Evolutionary conservation across 2,888 invertebrate species (phyloP).

Genomic region (Sesia apiformis): DNA sequence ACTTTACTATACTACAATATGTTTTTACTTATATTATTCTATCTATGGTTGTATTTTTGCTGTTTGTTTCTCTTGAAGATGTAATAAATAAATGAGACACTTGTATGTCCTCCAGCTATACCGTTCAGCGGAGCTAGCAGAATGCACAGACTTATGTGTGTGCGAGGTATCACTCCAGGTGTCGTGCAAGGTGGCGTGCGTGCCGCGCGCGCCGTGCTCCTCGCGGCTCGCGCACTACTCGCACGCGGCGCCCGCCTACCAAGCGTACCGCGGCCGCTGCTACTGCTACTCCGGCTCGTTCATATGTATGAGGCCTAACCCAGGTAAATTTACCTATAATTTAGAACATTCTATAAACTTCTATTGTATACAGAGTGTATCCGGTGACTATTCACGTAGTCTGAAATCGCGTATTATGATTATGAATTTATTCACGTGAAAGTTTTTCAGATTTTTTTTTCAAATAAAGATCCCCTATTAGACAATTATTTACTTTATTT

Average conservation of each 20-base stretch:
- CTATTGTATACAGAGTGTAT: no score
- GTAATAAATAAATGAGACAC: background rate
- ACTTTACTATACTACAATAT: no score
- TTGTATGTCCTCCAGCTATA: slow-evolving; percentile 76
- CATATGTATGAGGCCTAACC: slow-evolving; percentile 90
- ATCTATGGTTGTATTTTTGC: background rate
- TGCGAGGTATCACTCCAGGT: slow-evolving; percentile 85
- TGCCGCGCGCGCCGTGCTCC: slow-evolving; percentile 89
- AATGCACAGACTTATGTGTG: slow-evolving; percentile 92
- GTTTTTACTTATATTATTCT: no score
- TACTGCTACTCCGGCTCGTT: slow-evolving; percentile 93
- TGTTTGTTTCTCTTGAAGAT: background rate
- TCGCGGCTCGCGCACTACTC: slow-evolving; percentile 92
- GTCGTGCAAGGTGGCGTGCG: slow-evolving; percentile 91
- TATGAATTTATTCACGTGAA: no score
- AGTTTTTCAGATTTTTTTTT: no score
- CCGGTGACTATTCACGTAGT: no score
- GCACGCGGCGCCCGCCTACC: slow-evolving; percentile 92
- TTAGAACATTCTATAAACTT: no score
- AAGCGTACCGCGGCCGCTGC: slow-evolving; percentile 91
- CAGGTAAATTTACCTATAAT: slow-evolving; percentile 31
- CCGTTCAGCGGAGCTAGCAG: slow-evolving; percentile 85
- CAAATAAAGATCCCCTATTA: no score
- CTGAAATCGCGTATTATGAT: no score
- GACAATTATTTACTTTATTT: no score